Percentiles rank a stretch among this genome's conserved stretches.
Conservation (phyloP, 2,113 vertebrate species). For the Heterotilapia buettikoferi region DNA sequence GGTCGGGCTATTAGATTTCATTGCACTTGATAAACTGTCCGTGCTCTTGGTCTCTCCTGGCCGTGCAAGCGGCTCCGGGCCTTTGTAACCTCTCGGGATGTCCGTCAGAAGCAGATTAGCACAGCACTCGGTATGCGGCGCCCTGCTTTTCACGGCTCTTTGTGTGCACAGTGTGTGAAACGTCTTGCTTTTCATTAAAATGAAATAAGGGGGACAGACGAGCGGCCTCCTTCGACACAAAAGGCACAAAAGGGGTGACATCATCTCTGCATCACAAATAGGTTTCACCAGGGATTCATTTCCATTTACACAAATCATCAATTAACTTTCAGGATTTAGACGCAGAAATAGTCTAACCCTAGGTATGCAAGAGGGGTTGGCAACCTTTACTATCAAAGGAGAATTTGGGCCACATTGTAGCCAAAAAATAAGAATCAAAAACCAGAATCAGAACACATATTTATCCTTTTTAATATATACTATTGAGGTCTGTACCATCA, state of each 20-base stretch:
- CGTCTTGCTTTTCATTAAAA: slow-evolving; percentile 45
- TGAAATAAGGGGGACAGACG: slow-evolving; percentile 36
- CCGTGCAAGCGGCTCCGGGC: not conserved
- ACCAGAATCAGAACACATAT: accelerated
- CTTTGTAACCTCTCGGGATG: slow-evolving; percentile 37
- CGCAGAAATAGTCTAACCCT: not conserved
- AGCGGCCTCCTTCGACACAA: slow-evolving; percentile 11
- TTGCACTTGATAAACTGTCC: slow-evolving; percentile 35
- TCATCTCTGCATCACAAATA: slow-evolving; percentile 38
- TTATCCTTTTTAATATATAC: accelerated
- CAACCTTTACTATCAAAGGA: not conserved
- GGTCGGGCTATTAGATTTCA: slow-evolving; percentile 19
- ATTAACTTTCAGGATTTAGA: not conserved
- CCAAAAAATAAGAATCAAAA: not conserved
- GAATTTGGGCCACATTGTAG: accelerated
- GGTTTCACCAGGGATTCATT: slow-evolving; percentile 1
- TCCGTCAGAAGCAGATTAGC: slow-evolving; percentile 44
- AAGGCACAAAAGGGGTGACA: slow-evolving; percentile 47
- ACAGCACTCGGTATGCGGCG: slow-evolving; percentile 1
- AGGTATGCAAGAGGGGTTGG: not conserved
- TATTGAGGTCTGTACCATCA: not conserved
- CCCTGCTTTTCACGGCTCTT: slow-evolving; percentile 5
- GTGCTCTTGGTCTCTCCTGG: not conserved
- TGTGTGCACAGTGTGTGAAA: slow-evolving; percentile 45
- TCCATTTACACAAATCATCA: slow-evolving; percentile 1